A percentile compares a stretch with the other conserved stretches of the same genome.
Conservation (phyloP, 2,888 invertebrate species). For the Rugalucina vietnamica region DNA sequence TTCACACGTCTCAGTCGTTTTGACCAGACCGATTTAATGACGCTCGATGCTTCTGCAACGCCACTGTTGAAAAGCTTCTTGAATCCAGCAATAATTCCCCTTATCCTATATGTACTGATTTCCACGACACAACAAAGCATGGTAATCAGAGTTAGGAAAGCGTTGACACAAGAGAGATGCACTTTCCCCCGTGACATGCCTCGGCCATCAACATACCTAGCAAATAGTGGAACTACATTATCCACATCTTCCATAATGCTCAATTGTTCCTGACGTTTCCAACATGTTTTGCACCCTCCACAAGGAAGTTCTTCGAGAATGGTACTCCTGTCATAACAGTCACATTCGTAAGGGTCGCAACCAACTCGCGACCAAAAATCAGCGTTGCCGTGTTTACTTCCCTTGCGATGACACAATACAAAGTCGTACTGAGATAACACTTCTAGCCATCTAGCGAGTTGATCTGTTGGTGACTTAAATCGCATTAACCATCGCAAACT, state of each 20-base stretch:
- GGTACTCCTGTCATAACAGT: slow-evolving; percentile 39
- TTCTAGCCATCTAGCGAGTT: slow-evolving; percentile 46
- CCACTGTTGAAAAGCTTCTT: neutral
- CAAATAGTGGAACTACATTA: slow-evolving; percentile 30
- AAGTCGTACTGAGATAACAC: slow-evolving; percentile 43
- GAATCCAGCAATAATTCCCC: neutral
- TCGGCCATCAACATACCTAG: neutral
- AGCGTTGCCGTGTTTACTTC: slow-evolving; percentile 44
- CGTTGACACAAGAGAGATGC: neutral
- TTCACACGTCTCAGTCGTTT: neutral
- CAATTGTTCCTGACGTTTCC: slow-evolving; percentile 40
- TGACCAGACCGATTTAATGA: neutral
- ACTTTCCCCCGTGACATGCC: neutral
- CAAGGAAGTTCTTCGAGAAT: slow-evolving; percentile 42
- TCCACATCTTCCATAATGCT: slow-evolving; percentile 28
- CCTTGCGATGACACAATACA: slow-evolving; percentile 37
- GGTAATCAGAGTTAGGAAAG: neutral
- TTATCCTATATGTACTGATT: neutral
- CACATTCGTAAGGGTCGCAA: slow-evolving; percentile 41
- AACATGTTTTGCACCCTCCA: slow-evolving; percentile 39
- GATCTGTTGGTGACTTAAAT: slow-evolving; percentile 39
- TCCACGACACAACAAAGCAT: neutral
- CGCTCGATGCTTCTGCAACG: neutral
- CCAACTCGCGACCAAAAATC: slow-evolving; percentile 44
- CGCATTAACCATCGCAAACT: slow-evolving; percentile 51